phyloP scores from a whole-genome alignment of 92 coral and sea anemone species.

The Nematostella vectensis region DNA sequence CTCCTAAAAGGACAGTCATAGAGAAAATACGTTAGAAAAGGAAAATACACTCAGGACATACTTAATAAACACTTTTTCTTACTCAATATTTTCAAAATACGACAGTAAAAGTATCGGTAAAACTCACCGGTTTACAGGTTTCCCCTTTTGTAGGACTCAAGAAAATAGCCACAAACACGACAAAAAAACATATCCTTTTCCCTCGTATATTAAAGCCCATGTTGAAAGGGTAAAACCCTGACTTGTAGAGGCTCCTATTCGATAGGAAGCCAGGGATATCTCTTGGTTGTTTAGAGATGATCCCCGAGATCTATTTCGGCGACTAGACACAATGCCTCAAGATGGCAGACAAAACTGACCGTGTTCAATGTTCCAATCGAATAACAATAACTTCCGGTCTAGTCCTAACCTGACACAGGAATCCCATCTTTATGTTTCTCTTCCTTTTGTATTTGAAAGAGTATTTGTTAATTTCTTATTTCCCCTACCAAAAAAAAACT shows the following conservation, averaged over 20 bases:
- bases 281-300: background rate
- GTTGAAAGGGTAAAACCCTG: background rate
- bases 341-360: conserved; percentile 5
- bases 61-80: too few relatives aligned
- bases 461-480: too few relatives aligned
- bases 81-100: too few relatives aligned
- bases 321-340: background rate
- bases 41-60: too few relatives aligned
- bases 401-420: too few relatives aligned
- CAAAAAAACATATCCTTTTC: background rate
- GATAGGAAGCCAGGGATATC: too few relatives aligned
- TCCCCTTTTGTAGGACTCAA: background rate
- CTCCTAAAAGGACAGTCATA: conserved; percentile 38
- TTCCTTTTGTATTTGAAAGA: background rate
- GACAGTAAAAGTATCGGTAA: background rate
- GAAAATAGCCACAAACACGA: background rate
- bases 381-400: too few relatives aligned
- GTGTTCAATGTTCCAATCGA: too few relatives aligned
- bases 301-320: conserved; percentile 1
- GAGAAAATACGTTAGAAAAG: background rate
- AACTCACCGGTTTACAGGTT: conserved; percentile 15
- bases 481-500: background rate
- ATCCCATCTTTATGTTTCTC: background rate
- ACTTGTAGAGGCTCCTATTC: too few relatives aligned
- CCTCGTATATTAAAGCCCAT: background rate